Conservation (phyloP, 2,113 vertebrate genomes). For the Meles meles region DNA sequence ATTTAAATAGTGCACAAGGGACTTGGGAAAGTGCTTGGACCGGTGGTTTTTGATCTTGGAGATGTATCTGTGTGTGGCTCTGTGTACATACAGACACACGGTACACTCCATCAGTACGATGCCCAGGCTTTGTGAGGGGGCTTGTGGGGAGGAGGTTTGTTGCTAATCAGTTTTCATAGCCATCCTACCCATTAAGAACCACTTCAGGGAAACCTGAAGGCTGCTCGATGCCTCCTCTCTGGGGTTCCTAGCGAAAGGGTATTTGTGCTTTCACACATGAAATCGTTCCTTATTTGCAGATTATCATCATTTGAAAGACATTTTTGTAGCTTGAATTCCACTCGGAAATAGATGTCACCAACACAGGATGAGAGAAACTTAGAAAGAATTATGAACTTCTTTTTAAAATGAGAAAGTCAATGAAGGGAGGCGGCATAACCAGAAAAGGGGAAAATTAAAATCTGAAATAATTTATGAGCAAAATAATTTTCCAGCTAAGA, state of each 20-base stretch:
- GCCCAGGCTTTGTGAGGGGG: background rate
- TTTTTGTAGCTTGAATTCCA: slow-evolving; percentile 54
- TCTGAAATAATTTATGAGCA: slow-evolving; percentile 77
- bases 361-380: slow-evolving; percentile 59
- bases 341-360: slow-evolving; percentile 68
- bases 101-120: fast-evolving
- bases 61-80: fast-evolving
- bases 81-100: fast-evolving
- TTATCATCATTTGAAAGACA: background rate
- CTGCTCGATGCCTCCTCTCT: fast-evolving
- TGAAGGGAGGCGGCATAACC: slow-evolving; percentile 66
- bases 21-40: background rate
- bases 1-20: too few relatives aligned
- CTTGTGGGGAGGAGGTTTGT: background rate
- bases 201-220: background rate
- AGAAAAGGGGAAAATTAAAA: slow-evolving; percentile 79
- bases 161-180: too few relatives aligned
- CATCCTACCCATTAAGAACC: background rate
- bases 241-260: fast-evolving
- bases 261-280: background rate
- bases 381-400: slow-evolving; percentile 73
- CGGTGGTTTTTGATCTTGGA: background rate
- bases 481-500: slow-evolving; percentile 69
- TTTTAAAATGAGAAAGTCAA: slow-evolving; percentile 72
- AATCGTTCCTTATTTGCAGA: background rate